A percentile compares a stretch with the other conserved stretches of the same genome.
phyloP scores from a whole-genome alignment of 2,888 invertebrate species.

The Diloba caeruleocephala region DNA sequence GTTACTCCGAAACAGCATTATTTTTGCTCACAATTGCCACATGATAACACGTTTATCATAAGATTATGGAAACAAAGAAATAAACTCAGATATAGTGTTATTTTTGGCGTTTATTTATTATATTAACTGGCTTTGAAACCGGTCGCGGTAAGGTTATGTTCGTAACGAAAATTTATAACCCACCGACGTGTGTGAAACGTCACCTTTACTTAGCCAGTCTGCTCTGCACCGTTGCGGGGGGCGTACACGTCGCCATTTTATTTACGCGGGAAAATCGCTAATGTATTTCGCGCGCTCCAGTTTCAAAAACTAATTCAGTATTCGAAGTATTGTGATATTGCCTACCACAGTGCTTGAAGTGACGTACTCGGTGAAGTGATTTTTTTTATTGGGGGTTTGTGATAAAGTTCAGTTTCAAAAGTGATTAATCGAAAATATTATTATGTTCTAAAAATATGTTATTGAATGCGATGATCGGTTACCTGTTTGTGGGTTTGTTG shows the following conservation, averaged over 20 bases:
- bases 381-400: constrained; percentile 22
- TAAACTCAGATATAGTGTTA: constrained; percentile 54
- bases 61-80: constrained; percentile 52
- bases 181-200: constrained; percentile 42
- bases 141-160: constrained; percentile 69
- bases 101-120: constrained; percentile 67
- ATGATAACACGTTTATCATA: constrained; percentile 35
- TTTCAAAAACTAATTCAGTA: constrained; percentile 47
- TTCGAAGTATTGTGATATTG: constrained; percentile 31
- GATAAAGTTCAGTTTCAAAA: constrained; percentile 32
- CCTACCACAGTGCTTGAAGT: constrained; percentile 42
- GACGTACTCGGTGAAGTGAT: constrained; percentile 39
- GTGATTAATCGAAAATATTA: constrained; percentile 43
- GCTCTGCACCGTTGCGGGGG: constrained; percentile 54
- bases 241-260: constrained; percentile 62
- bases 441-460: constrained; percentile 37
- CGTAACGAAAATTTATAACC: constrained; percentile 57
- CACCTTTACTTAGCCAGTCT: constrained; percentile 66
- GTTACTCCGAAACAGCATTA: constrained; percentile 23
- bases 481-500: constrained; percentile 56
- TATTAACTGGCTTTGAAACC: constrained; percentile 68
- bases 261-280: constrained; percentile 75
- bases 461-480: constrained; percentile 68
- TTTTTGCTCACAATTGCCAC: constrained; percentile 20
- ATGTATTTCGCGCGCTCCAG: constrained; percentile 55